Evolutionary conservation across 2,888 invertebrate species (phyloP), one percentile per base, ranked within the genome.

Genomic region (Caenorhabditis sulstoni): DNA sequence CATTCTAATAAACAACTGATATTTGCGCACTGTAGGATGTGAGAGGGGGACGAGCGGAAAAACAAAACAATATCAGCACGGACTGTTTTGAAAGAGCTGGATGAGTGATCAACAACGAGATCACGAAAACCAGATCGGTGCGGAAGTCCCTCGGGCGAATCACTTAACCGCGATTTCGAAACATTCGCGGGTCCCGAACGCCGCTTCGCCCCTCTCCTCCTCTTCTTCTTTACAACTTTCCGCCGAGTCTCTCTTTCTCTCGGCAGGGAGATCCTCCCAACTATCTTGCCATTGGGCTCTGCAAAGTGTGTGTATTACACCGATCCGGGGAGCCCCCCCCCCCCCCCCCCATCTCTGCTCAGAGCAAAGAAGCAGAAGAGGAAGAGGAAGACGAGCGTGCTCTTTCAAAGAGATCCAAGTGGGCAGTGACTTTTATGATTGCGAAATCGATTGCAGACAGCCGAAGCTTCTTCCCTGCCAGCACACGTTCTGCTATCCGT

Each of bases 401-500:
- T 70, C 70, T 70, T 70, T 70, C 61, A 70, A 70, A 64, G 58
- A 58, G 58, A 49, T 58, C 35, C 16, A 8, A 41, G 22, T 35
- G 29, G 49, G 14, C 35, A 16, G 52, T 22, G 53, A 59, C 37
- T 61, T 66, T 65, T 65, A 37, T 39, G 59, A 70, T 58, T 29
- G 58, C 44, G 58, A 58, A 58, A 58, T 44, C 47, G 45, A 59
- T 83, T 88, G 45, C 77, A 90, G 90, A 73, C 83, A 84, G 58
- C 99, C 99, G n/a, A 98, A 97, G 92, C 93, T 99, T 91, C 92
- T 99, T 14, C 88, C 89, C n/a, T 89, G 89, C 62, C 98, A 99
- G 93, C 99, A 99, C 93, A 97, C 97, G 89, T 98, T 96, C 92
- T 99, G 99, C 95, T 96, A 96, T 90, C 97, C 98, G 66, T 99